Conservation (phyloP, 37 sponge, comb jelly and placozoan species). For the Theonella swinhoei region DNA sequence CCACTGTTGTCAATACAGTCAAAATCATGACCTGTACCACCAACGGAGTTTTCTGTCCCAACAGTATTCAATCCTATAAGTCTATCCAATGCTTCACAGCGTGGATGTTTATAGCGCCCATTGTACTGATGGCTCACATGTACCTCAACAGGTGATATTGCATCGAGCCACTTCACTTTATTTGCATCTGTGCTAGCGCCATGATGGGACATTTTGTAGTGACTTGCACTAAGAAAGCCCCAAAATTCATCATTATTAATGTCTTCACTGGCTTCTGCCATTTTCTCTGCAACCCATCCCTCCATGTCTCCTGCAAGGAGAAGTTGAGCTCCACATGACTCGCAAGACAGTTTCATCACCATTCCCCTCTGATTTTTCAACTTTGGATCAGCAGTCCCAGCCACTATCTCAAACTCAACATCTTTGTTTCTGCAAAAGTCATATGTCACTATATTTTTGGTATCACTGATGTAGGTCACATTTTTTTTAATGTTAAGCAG, state of each 20-base stretch:
- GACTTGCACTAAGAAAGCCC: background rate
- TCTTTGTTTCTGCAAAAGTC: slow-evolving; percentile 18
- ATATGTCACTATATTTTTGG: too few species aligned
- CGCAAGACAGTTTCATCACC: background rate
- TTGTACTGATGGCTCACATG: slow-evolving; percentile 8
- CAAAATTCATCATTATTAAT: too few species aligned
- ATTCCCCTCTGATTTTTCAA: background rate
- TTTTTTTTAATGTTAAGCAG: too few species aligned
- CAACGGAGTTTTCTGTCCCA: too few species aligned
- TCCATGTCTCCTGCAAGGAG: slow-evolving; percentile 27
- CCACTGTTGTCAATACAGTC: too few species aligned
- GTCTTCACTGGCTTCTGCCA: background rate
- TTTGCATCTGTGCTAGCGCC: slow-evolving; percentile 28
- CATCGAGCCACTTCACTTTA: background rate
- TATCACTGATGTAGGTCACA: too few species aligned
- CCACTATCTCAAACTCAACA: slow-evolving; percentile 16
- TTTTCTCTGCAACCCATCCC: background rate
- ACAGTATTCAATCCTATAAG: background rate
- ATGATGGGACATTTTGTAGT: slow-evolving; percentile 33
- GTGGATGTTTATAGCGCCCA: slow-evolving; percentile 2
- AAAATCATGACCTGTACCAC: too few species aligned
- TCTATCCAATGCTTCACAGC: slow-evolving; percentile 9
- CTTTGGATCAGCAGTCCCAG: slow-evolving; percentile 18
- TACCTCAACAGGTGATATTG: slow-evolving; percentile 1
- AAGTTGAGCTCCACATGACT: background rate